phyloP scores from a whole-genome alignment of 1,140 invertebrate species.

The Bombus turneri region DNA sequence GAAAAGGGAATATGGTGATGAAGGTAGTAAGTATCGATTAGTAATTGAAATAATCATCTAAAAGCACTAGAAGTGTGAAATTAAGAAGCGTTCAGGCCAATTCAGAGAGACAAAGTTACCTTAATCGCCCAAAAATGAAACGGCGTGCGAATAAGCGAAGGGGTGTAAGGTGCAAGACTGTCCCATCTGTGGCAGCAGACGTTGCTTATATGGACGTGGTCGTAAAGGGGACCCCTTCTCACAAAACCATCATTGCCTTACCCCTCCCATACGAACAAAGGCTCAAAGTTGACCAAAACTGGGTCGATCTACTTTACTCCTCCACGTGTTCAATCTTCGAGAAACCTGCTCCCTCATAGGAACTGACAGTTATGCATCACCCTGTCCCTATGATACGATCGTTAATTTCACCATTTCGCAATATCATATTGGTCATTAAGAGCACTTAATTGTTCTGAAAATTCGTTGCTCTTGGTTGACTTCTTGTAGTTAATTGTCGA shows the following conservation, averaged over 20 bases:
- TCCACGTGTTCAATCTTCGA: constrained; percentile 28
- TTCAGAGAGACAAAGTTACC: constrained; percentile 15
- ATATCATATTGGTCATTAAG: neutral
- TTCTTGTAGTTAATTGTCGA: neutral
- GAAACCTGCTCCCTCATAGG: constrained; percentile 19
- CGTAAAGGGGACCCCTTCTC: constrained; percentile 58
- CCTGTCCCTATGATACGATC: neutral
- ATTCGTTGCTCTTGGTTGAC: neutral
- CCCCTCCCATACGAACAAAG: constrained; percentile 56
- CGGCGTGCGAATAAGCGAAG: constrained; percentile 57
- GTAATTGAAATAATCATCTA: neutral
- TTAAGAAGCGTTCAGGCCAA: neutral
- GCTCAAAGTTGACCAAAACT: constrained; percentile 68
- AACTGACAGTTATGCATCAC: neutral
- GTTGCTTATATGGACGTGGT: constrained; percentile 73
- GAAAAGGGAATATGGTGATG: neutral
- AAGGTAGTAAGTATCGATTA: neutral
- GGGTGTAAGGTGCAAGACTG: constrained; percentile 75
- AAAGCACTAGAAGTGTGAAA: neutral
- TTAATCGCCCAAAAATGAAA: constrained; percentile 41
- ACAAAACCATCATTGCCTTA: constrained; percentile 47
- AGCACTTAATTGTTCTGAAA: neutral
- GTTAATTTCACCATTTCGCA: constrained; percentile 6
- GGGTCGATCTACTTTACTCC: constrained; percentile 67
- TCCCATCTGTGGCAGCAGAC: constrained; percentile 50